phyloP scores from a whole-genome alignment of 2,888 invertebrate genomes.

The Drosophila histrio region DNA sequence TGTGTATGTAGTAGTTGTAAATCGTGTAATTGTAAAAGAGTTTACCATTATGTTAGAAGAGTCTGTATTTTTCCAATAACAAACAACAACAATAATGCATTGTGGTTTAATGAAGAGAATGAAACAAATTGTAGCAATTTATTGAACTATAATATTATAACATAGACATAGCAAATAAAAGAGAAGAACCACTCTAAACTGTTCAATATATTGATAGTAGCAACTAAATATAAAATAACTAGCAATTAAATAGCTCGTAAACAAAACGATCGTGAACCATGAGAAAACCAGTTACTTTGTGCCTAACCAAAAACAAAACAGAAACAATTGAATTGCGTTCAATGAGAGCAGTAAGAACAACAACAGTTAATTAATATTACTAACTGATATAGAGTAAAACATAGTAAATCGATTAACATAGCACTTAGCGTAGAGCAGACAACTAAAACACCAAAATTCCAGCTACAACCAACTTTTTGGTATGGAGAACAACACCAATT shows the following conservation, averaged over 20 bases:
- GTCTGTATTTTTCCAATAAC: constrained; percentile 55
- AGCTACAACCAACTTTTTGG: constrained; percentile 5
- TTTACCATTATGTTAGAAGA: constrained; percentile 51
- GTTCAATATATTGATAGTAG: constrained; percentile 62
- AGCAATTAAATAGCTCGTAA: constrained; percentile 69
- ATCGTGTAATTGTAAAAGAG: constrained; percentile 54
- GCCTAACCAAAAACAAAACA: constrained; percentile 80
- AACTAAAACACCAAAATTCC: constrained; percentile 46
- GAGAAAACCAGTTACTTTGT: constrained; percentile 79
- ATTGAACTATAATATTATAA: constrained; percentile 41
- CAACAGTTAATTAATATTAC: constrained; percentile 52
- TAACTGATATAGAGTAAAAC: constrained; percentile 61
- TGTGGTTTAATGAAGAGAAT: too few relatives aligned
- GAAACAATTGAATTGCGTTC: constrained; percentile 49
- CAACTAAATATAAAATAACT: constrained; percentile 61
- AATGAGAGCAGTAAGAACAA: constrained; percentile 45
- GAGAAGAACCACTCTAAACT: constrained; percentile 32
- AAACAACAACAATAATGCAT: constrained; percentile 16
- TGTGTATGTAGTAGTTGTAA: constrained; percentile 51
- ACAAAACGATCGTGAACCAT: constrained; percentile 35
- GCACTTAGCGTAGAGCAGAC: constrained; percentile 51
- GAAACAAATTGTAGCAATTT: constrained; percentile 52
- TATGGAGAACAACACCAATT: neutral
- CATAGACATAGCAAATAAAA: constrained; percentile 43
- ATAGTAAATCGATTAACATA: constrained; percentile 53